These are phyloP conservation scores for Apostichopus californicus DNA, from an alignment of 35 echinoderm and acorn worm genomes.

Conservation along the genomic window DNA sequence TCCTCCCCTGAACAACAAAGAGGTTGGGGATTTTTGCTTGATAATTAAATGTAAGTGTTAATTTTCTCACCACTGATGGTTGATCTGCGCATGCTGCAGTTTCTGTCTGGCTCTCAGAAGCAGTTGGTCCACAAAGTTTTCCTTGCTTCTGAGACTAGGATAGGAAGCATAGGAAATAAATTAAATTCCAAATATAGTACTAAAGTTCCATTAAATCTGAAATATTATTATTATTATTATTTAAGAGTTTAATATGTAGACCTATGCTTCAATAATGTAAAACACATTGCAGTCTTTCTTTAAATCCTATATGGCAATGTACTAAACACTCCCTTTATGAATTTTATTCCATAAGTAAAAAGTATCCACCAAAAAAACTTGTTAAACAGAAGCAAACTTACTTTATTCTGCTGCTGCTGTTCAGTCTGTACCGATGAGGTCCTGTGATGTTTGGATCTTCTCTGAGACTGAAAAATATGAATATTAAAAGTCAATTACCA, in stretches of 20 bases:
- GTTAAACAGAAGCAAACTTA: background rate
- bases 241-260: too few species aligned
- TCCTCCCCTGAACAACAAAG: too few species aligned
- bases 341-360: background rate
- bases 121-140: background rate
- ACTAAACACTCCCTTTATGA: background rate
- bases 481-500: background rate
- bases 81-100: background rate
- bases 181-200: too few species aligned
- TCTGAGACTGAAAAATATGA: background rate
- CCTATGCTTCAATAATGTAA: background rate
- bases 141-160: background rate
- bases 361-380: background rate
- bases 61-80: background rate
- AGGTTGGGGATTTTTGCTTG: too few species aligned
- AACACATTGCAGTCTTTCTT: background rate
- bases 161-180: too few species aligned
- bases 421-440: background rate
- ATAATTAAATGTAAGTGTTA: too few species aligned
- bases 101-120: background rate
- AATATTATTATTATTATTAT: too few species aligned
- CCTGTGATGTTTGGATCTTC: background rate
- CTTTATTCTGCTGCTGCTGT: background rate
- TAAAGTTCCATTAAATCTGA: too few species aligned
- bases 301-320: background rate